Conservation (phyloP, 2,113 vertebrate species). For the Thomomys bottae region DNA sequence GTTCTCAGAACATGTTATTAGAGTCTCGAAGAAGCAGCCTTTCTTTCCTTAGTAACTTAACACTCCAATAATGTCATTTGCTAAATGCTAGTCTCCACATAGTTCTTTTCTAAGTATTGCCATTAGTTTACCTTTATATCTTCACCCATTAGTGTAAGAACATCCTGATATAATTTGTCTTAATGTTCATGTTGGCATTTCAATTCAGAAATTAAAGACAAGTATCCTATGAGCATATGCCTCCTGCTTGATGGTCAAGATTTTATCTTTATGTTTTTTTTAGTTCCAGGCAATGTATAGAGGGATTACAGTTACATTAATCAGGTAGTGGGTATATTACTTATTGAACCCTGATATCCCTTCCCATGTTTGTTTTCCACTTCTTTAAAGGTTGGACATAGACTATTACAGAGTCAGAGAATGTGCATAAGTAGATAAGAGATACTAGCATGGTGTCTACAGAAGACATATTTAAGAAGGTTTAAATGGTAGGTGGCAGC, state of each 20-base stretch:
- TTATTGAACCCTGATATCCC: no score
- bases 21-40: not conserved
- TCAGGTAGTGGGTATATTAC: no score
- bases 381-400: not conserved
- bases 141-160: not conserved
- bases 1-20: not conserved
- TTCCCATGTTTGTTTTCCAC: no score
- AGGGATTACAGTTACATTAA: no score
- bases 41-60: not conserved
- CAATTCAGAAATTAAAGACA: conserved; percentile 17
- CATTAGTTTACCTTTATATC: no score
- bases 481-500: no score
- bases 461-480: not conserved
- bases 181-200: not conserved
- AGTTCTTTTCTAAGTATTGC: no score
- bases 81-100: not conserved
- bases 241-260: not conserved
- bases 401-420: not conserved
- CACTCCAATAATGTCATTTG: not conserved
- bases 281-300: no score
- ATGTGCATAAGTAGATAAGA: no score
- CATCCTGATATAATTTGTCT: not conserved
- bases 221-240: not conserved
- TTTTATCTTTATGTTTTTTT: no score
- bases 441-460: not conserved